Percentiles rank a stretch among this genome's conserved stretches.
Evolutionary conservation across 2,888 invertebrate species (phyloP).

Genomic region (Thymelicus acteon): DNA sequence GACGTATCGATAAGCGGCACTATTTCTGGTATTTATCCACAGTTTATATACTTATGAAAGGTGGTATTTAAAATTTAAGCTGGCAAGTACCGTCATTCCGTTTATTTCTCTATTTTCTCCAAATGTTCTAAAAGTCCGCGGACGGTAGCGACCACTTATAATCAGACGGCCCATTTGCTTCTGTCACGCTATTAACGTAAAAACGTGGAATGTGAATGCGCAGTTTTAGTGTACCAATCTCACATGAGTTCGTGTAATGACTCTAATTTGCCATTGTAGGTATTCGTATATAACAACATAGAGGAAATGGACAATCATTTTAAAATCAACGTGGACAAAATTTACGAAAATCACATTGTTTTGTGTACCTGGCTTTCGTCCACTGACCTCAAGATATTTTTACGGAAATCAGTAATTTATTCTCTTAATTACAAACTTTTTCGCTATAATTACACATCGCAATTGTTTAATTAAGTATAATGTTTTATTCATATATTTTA

Average conservation of each 20-base stretch:
- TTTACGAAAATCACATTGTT: slow-evolving; percentile 13
- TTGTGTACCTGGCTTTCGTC: neutral
- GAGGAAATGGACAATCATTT: slow-evolving; percentile 29
- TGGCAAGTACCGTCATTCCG: no score
- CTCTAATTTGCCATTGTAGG: slow-evolving; percentile 2
- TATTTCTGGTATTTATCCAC: no score
- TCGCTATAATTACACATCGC: neutral
- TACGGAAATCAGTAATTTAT: slow-evolving; percentile 6
- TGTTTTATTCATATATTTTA: slow-evolving; percentile 8
- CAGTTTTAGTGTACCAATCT: neutral
- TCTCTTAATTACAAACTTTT: slow-evolving; percentile 3
- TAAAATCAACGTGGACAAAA: slow-evolving; percentile 8
- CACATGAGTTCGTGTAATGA: neutral
- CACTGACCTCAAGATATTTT: slow-evolving; percentile 20
- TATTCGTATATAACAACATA: slow-evolving; percentile 16
- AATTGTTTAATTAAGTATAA: slow-evolving; percentile 10
- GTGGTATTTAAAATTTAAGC: no score
- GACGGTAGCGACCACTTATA: no score
- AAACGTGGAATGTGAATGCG: no score
- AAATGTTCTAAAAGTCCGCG: no score
- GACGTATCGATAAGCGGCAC: no score
- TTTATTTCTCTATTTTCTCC: no score
- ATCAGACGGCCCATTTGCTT: no score
- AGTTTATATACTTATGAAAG: no score
- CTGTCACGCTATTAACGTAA: no score